A percentile compares a stretch with the other conserved stretches of the same genome.
Conservation (phyloP, 2,888 invertebrate species). For the Drosophila rubida region DNA sequence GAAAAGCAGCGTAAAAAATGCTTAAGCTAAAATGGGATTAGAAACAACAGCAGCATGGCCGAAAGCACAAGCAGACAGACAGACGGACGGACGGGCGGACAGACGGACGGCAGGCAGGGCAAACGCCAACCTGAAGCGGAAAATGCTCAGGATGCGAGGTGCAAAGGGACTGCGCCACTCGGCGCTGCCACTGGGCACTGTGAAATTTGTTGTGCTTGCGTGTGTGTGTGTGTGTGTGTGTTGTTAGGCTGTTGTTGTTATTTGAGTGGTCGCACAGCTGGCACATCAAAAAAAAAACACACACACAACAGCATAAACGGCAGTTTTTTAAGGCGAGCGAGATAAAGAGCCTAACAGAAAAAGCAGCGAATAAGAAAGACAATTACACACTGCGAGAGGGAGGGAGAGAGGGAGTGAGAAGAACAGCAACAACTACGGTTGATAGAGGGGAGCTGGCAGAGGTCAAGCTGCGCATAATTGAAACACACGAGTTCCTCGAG, state of each 20-base stretch:
- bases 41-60: conserved; percentile 56
- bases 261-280: conserved; percentile 76
- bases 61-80: conserved; percentile 12
- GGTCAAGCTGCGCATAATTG: conserved; percentile 35
- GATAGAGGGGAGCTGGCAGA: neutral
- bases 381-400: neutral
- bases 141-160: conserved; percentile 35
- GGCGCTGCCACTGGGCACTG: conserved; percentile 12
- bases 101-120: conserved; percentile 10
- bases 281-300: conserved; percentile 18
- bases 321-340: conserved; percentile 14
- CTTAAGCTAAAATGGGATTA: conserved; percentile 78
- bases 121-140: conserved; percentile 25
- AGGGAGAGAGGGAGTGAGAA: neutral
- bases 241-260: conserved; percentile 48
- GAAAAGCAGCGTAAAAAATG: conserved; percentile 74
- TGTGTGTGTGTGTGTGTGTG: conserved; percentile 15
- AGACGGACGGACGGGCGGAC: conserved; percentile 5
- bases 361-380: neutral
- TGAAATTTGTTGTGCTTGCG: conserved; percentile 17
- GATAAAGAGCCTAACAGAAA: neutral
- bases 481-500: conserved; percentile 12
- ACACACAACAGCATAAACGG: conserved; percentile 30
- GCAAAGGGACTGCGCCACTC: conserved; percentile 15
- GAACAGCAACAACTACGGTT: neutral